Evolutionary conservation across 2,888 invertebrate genomes (phyloP), one percentile per base, ranked within the genome.

Genomic region (Leucoptera coffeella): DNA sequence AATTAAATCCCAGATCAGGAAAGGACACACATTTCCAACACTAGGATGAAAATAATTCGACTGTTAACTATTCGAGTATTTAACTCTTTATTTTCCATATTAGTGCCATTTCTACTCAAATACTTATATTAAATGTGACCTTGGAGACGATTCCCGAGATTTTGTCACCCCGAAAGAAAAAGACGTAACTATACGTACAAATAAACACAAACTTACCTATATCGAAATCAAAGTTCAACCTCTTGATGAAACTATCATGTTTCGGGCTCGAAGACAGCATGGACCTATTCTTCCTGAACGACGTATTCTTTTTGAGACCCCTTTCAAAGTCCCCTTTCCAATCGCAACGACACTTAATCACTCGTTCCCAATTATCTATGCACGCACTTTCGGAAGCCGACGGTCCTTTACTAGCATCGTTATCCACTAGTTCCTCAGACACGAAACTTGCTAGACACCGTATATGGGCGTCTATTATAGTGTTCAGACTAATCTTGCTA

Each of bases 321-420:
- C 73, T 55, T 41, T 72, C 47, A 39, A 72, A 58, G 37, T 58
- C 38, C 36, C 74, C 58, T 43, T 74, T 76, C 75, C 79, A 82
- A 5, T 74, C 64, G 42, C 84, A 84, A n/a, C 59, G 40, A 37
- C 84, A 85, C 15, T 72, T 67, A 1, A 58, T 49, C 12, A 78
- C 59, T 6, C 45, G 55, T 12, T 59, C 52, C 84, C 83, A 84
- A 4, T 73, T 57, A 27, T 60, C 61, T 0, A 61, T 45, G 36
- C 78, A 82, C 22, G 76, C 73, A 2, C 50, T 53, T 37, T 81
- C 81, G 0, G 74, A 74, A 29, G 69, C 57, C 1, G 74, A 54
- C 4, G 75, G 73, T 2, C 71, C 67, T 29, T 67, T 69, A 0
- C 38, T 38, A 1, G 31, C 32, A n/a, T 60, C 55, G 0, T 33